Base-by-base conservation (phyloP, 2,113 vertebrate species). In the Etheostoma spectabile region DNA sequence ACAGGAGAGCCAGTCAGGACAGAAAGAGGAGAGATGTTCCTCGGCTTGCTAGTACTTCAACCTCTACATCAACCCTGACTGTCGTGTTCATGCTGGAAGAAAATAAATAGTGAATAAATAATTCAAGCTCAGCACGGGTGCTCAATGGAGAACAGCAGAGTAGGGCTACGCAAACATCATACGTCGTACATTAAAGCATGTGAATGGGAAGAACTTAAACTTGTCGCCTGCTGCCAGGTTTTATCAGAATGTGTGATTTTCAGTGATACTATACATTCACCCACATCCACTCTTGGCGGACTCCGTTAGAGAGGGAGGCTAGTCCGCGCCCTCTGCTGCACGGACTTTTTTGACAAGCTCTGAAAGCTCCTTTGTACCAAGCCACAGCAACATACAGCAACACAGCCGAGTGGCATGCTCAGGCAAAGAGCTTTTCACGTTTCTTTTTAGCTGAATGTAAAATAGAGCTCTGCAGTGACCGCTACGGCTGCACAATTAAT, bases 41-140 rank as follows among this genome's bases (percentile, higher is more conserved):
- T 67, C 27, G 5, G 30, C 53, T 52, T 24, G 6, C 56, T 57
- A 27, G 18, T 73, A 62, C 74, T 79, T 51, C 77, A 91, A 65
- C 77, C 77, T 73, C 79, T 68, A 74, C 51, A 56, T 86, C 83
- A 80, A 77, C 76, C 74, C 84, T 69, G 51, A 72, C 85, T 82
- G 80, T 89, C 75, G 82, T 77, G 59, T 85, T 77, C 86, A 81
- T 45, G 68, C 67, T 76, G 74, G 19, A 74, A 87, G 76, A 74
- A 82, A 90, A 76, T 78, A 73, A 89, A 81, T 74, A 80, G 45
- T 72, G 63, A 63, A 90, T 90, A 71, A 93, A 91, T 89, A 83
- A 91, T 92, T 90, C 77, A 91, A 64, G 24, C 59, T 61, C 55
- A 52, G 67, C 48, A 60, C 55, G 53, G 30, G 16, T 78, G 64